These are phyloP conservation scores for Acanthisitta chloris DNA, from an alignment of 2,113 vertebrate species.

Conservation along the genomic window DNA sequence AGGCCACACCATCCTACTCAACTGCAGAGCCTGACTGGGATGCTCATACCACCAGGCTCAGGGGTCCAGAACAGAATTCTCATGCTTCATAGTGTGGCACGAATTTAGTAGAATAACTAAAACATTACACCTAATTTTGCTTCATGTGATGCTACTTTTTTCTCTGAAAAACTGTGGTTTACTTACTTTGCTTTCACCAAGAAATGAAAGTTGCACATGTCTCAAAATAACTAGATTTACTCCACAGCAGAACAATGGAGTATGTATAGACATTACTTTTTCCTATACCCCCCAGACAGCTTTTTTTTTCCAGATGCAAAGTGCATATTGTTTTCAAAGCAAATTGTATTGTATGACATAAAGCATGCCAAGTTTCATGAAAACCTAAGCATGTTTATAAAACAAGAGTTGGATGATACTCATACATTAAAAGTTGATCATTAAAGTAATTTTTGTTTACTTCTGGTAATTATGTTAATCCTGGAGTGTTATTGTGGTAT, in stretches of 20 bases:
- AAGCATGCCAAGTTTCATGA: conserved; percentile 8
- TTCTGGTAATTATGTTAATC: conserved; percentile 10
- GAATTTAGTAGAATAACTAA: neutral
- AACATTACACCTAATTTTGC: neutral
- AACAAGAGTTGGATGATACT: neutral
- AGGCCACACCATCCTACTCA: rapidly evolving
- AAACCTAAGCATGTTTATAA: neutral
- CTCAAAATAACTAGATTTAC: neutral
- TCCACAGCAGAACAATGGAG: neutral
- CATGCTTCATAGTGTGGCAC: neutral
- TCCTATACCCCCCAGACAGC: neutral
- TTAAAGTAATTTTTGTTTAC: conserved; percentile 17
- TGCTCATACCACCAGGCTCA: rapidly evolving
- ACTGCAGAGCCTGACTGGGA: neutral
- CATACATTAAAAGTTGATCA: neutral
- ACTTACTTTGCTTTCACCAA: neutral
- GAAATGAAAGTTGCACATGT: neutral
- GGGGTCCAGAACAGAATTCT: neutral
- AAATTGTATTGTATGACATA: neutral
- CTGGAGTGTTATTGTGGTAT: neutral
- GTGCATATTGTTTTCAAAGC: neutral
- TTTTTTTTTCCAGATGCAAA: neutral
- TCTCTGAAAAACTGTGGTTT: neutral
- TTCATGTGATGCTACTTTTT: neutral
- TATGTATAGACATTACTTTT: neutral